phyloP scores from a whole-genome alignment of 2,797 vertebrate genomes.

The Sphenodon punctatus region DNA sequence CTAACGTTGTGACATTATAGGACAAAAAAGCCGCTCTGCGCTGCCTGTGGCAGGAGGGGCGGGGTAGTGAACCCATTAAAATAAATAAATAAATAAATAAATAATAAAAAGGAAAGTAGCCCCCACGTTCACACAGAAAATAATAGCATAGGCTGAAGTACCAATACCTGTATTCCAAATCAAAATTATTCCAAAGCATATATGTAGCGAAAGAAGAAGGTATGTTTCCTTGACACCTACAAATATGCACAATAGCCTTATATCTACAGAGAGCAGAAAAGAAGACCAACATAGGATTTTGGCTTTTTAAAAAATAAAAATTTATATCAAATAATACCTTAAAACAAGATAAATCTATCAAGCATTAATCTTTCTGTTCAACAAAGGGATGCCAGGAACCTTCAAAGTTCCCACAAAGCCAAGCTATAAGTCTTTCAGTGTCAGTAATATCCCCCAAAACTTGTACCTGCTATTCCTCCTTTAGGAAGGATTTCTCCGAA shows the following conservation, averaged over 20 bases:
- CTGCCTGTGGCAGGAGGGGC: too few relatives aligned
- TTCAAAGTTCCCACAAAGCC: not conserved
- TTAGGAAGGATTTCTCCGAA: not conserved
- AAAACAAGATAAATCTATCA: not conserved
- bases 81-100: too few relatives aligned
- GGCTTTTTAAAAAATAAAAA: conserved; percentile 8
- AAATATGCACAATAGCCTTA: not conserved
- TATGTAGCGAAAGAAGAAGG: too few relatives aligned
- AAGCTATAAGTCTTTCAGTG: not conserved
- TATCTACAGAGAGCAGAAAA: not conserved
- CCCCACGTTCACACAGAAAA: too few relatives aligned
- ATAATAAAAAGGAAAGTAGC: too few relatives aligned
- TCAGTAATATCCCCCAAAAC: not conserved
- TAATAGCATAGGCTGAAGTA: too few relatives aligned
- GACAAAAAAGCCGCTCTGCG: too few relatives aligned
- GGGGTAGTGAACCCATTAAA: too few relatives aligned
- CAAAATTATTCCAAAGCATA: too few relatives aligned
- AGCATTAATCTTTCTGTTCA: not conserved
- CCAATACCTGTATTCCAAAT: too few relatives aligned
- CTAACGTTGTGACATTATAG: too few relatives aligned
- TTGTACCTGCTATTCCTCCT: not conserved
- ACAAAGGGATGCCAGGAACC: not conserved
- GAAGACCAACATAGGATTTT: not conserved
- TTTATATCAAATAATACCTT: too few relatives aligned
- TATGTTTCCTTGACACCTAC: not conserved